A percentile compares a stretch with the other conserved stretches of the same genome.
Evolutionary conservation across 1,140 invertebrate species (phyloP).

Genomic region (Streblospio benedicti): DNA sequence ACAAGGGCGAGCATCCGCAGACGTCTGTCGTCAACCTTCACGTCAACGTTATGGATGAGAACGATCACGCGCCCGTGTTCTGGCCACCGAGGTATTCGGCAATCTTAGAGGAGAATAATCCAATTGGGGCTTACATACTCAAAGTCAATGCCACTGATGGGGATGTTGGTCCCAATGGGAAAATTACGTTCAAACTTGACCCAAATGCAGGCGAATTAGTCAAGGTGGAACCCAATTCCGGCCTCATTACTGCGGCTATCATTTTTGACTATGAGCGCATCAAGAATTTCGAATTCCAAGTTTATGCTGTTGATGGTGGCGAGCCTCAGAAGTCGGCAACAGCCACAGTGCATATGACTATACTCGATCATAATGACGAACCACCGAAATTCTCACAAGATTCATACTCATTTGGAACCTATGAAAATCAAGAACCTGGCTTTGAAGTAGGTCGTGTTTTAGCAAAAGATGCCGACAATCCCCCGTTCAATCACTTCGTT

Average conservation of each 20-base stretch:
- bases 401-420: conserved; percentile 9
- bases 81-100: neutral
- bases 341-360: neutral
- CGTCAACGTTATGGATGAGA: conserved; percentile 8
- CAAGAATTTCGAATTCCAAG: conserved; percentile 6
- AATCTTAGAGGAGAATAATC: conserved; percentile 65
- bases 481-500: conserved; percentile 1
- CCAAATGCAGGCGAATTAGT: neutral
- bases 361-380: conserved; percentile 13
- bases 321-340: neutral
- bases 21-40: neutral
- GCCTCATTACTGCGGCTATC: conserved; percentile 1
- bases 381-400: conserved; percentile 11
- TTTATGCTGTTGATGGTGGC: conserved; percentile 9
- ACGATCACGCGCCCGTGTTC: conserved; percentile 15
- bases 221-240: conserved; percentile 5
- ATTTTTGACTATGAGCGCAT: conserved; percentile 14
- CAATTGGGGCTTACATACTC: conserved; percentile 69
- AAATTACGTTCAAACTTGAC: conserved; percentile 73
- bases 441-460: neutral
- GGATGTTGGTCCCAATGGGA: conserved; percentile 88
- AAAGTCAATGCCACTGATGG: conserved; percentile 74
- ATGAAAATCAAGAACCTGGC: conserved; percentile 3
- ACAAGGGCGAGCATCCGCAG: conserved; percentile 11
- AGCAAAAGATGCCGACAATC: conserved; percentile 6